Conservation (phyloP, 92 coral and sea anemone species). For the Micromussa lordhowensis region DNA sequence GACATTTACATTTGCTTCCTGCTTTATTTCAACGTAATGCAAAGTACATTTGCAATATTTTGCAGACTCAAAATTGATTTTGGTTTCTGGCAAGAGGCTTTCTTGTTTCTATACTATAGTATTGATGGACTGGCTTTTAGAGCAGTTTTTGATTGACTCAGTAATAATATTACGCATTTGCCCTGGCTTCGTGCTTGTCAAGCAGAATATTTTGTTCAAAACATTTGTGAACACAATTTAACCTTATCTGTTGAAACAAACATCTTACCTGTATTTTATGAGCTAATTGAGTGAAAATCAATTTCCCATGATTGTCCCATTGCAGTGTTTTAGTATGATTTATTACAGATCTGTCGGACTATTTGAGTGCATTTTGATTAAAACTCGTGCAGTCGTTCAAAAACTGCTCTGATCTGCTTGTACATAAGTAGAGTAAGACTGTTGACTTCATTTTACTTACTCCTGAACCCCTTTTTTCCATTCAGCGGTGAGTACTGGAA, state of each 20-base stretch:
- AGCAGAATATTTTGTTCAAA: neutral
- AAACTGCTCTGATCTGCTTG: neutral
- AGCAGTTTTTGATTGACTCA: constrained; percentile 3
- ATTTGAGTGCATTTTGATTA: neutral
- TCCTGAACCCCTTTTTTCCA: constrained; percentile 90
- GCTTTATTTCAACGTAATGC: neutral
- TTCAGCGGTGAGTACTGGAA: constrained; percentile 89
- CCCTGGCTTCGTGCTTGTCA: no score
- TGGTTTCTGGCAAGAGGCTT: constrained; percentile 3
- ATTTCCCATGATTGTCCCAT: neutral
- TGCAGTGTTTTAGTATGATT: neutral
- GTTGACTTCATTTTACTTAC: constrained; percentile 75
- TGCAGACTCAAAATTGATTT: neutral
- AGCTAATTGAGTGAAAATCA: neutral
- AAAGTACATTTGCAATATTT: neutral
- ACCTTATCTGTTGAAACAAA: neutral
- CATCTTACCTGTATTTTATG: neutral
- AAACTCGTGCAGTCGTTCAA: neutral
- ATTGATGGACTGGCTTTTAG: constrained; percentile 2
- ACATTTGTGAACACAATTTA: neutral
- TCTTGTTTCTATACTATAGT: neutral
- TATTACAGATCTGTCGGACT: neutral
- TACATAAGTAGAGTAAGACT: constrained; percentile 20
- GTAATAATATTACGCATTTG: no score
- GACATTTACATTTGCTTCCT: neutral